Conservation (phyloP, 2,797 vertebrate species). For the Acanthurus lineatus region DNA sequence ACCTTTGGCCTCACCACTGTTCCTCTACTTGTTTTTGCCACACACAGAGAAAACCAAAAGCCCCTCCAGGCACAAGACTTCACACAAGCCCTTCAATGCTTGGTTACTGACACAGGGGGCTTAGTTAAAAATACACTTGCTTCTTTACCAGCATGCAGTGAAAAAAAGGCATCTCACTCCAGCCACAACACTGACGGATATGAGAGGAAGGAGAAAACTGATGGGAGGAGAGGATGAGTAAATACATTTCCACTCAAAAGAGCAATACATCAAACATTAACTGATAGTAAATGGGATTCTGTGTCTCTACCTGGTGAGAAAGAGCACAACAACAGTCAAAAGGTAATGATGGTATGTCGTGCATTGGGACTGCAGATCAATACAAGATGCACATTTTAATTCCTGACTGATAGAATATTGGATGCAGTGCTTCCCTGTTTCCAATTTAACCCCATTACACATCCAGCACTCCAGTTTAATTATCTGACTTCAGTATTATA, state of each 20-base stretch:
- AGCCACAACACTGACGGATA: constrained; percentile 46
- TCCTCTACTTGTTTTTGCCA: constrained; percentile 71
- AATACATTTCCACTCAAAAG: constrained; percentile 49
- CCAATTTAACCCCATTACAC: constrained; percentile 67
- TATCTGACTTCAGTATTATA: constrained; percentile 70
- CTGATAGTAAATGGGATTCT: constrained; percentile 41
- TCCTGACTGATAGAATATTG: constrained; percentile 74
- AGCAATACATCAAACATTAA: constrained; percentile 51
- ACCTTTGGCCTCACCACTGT: constrained; percentile 48
- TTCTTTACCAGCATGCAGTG: constrained; percentile 55
- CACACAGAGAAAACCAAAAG: constrained; percentile 66
- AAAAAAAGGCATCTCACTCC: constrained; percentile 66
- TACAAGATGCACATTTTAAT: constrained; percentile 55
- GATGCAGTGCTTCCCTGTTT: constrained; percentile 59
- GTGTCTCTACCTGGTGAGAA: constrained; percentile 48
- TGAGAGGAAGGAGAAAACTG: constrained; percentile 42
- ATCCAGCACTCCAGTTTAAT: constrained; percentile 68
- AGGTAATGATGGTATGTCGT: not conserved
- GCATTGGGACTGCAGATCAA: constrained; percentile 42
- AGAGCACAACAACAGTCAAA: constrained; percentile 21
- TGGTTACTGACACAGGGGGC: constrained; percentile 66
- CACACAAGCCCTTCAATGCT: constrained; percentile 74
- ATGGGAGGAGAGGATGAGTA: constrained; percentile 32
- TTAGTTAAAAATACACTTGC: constrained; percentile 62
- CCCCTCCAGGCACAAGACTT: constrained; percentile 78